These are phyloP conservation scores for Triplophysa siluroides DNA, from an alignment of 2,113 vertebrate genomes.

Conservation along the genomic window DNA sequence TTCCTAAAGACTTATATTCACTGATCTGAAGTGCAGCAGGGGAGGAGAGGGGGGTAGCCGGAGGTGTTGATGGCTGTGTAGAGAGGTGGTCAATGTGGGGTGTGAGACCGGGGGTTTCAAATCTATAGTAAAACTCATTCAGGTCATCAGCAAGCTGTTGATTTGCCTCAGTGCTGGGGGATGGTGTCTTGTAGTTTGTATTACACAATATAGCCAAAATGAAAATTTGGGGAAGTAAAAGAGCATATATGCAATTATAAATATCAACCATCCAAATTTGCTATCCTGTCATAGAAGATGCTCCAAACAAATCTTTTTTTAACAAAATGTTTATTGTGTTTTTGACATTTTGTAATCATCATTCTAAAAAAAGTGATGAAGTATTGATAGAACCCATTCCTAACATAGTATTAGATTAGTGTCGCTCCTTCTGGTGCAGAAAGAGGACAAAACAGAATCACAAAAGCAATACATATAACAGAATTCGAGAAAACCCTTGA, in stretches of 20 bases:
- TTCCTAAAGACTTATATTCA: no score
- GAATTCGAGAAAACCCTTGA: neutral
- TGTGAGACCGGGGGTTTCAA: no score
- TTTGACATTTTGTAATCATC: conserved; percentile 62
- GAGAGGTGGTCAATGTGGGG: no score
- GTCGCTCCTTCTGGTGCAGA: conserved; percentile 22
- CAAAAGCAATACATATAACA: conserved; percentile 33
- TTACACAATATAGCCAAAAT: no score
- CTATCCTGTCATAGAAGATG: neutral
- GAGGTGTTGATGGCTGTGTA: no score
- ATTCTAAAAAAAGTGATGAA: conserved; percentile 69
- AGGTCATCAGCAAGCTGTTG: no score
- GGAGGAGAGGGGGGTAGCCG: no score
- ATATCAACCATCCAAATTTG: neutral
- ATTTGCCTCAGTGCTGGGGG: no score
- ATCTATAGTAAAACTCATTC: no score
- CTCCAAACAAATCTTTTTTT: conserved; percentile 42
- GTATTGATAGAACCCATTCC: conserved; percentile 50
- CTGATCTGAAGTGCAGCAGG: no score
- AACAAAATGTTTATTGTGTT: conserved; percentile 72
- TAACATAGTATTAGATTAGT: conserved; percentile 44
- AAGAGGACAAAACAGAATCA: conserved; percentile 33
- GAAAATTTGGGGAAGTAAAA: no score
- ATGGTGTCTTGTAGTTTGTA: no score
- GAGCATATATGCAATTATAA: neutral